Evolutionary conservation across 2,797 vertebrate genomes (phyloP).

Genomic region (Trichosurus vulpecula): DNA sequence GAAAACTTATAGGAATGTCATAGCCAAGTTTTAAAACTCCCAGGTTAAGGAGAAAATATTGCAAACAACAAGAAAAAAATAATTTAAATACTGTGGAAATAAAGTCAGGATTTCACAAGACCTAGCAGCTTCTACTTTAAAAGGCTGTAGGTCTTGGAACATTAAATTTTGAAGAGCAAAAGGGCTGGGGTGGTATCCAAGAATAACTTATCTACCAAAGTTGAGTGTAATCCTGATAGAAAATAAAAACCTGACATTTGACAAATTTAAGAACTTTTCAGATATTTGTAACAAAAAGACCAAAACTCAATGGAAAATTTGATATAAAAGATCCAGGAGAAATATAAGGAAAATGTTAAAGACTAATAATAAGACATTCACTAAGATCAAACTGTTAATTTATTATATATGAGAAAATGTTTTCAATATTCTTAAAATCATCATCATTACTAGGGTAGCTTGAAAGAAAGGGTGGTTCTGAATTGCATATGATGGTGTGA

Average conservation of each 20-base stretch:
- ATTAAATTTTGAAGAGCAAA: background rate
- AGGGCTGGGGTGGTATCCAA: rapidly evolving
- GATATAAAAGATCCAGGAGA: no score
- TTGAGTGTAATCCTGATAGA: background rate
- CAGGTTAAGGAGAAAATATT: background rate
- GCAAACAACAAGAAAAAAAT: background rate
- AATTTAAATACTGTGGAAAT: background rate
- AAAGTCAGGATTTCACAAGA: background rate
- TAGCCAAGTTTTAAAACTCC: background rate
- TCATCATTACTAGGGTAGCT: no score
- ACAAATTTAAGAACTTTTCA: background rate
- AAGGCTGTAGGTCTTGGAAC: background rate
- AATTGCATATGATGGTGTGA: no score
- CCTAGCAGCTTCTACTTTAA: background rate
- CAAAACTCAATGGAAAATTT: background rate
- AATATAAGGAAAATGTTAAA: no score
- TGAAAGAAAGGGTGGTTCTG: no score
- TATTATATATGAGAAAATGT: no score
- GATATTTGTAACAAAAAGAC: background rate
- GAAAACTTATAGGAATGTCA: background rate
- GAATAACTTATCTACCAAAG: background rate
- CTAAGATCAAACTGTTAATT: background rate
- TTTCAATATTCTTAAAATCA: no score
- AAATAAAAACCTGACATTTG: background rate
- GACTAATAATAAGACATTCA: no score